These are phyloP conservation scores for Pteropus rufus DNA, from an alignment of 2,797 vertebrate genomes.

Conservation along the genomic window DNA sequence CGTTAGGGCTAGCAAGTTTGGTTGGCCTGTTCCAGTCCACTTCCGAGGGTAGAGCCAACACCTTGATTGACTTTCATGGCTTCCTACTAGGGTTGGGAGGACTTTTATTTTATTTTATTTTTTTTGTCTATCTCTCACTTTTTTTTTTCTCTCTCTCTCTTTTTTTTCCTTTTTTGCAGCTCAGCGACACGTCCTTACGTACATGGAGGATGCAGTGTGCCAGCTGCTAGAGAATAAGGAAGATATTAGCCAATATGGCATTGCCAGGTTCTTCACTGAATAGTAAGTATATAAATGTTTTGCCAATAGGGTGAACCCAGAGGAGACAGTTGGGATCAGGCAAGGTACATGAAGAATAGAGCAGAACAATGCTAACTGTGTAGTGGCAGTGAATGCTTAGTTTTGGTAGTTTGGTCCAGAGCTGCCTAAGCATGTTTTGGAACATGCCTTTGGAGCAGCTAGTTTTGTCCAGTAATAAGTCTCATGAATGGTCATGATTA, in stretches of 20 bases:
- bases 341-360: constrained; percentile 44
- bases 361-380: constrained; percentile 47
- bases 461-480: not conserved
- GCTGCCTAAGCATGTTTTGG: constrained; percentile 40
- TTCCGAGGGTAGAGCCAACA: not conserved
- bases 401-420: constrained; percentile 52
- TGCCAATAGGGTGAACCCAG: constrained; percentile 51
- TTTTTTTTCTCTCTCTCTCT: constrained; percentile 62
- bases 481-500: not conserved
- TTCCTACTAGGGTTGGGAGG: not conserved
- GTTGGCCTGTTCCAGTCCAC: not conserved
- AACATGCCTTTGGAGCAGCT: not conserved
- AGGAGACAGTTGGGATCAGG: constrained; percentile 54
- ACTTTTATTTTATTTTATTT: not conserved
- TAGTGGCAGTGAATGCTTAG: constrained; percentile 30
- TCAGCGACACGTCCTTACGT: constrained; percentile 92
- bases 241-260: constrained; percentile 92
- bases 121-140: constrained; percentile 55
- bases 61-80: not conserved
- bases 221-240: constrained; percentile 93
- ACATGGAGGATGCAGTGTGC: constrained; percentile 94
- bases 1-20: not conserved
- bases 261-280: constrained; percentile 95
- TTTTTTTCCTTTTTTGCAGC: constrained; percentile 81
- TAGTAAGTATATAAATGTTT: constrained; percentile 89